Percentiles rank a stretch among this genome's conserved stretches.
Conservation (phyloP, 2,888 invertebrate genomes). For the Archaeoteleia sp. region DNA sequence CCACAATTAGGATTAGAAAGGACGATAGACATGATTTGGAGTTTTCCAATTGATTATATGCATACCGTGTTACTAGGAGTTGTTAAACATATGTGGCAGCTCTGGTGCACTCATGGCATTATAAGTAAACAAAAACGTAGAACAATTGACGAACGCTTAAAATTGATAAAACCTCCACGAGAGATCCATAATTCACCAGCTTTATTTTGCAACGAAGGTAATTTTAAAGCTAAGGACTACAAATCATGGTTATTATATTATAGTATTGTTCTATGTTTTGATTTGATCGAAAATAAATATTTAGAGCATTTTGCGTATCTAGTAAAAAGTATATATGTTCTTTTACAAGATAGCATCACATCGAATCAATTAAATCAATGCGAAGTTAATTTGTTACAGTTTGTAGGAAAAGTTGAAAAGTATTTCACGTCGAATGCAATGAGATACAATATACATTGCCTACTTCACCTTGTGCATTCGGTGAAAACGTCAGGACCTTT, state of each 20-base stretch:
- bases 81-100: not conserved
- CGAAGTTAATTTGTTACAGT: too few relatives aligned
- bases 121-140: not conserved
- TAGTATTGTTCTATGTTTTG: not conserved
- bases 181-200: not conserved
- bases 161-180: not conserved
- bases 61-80: conserved; percentile 7
- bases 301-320: too few relatives aligned
- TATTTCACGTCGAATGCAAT: too few relatives aligned
- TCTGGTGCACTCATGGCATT: not conserved
- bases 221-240: not conserved
- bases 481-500: conserved; percentile 1
- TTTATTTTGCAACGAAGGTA: not conserved
- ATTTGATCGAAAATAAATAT: not conserved
- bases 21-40: conserved; percentile 13
- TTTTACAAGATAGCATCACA: too few relatives aligned
- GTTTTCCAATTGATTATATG: conserved; percentile 20
- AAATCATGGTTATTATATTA: not conserved
- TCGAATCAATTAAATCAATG: too few relatives aligned
- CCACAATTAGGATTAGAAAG: not conserved
- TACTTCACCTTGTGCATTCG: too few relatives aligned
- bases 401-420: too few relatives aligned
- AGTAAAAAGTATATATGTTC: too few relatives aligned
- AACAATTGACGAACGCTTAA: not conserved
- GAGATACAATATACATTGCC: too few relatives aligned